Conservation (phyloP, 1,140 invertebrate species). For the Daktulosphaira vitifoliae region DNA sequence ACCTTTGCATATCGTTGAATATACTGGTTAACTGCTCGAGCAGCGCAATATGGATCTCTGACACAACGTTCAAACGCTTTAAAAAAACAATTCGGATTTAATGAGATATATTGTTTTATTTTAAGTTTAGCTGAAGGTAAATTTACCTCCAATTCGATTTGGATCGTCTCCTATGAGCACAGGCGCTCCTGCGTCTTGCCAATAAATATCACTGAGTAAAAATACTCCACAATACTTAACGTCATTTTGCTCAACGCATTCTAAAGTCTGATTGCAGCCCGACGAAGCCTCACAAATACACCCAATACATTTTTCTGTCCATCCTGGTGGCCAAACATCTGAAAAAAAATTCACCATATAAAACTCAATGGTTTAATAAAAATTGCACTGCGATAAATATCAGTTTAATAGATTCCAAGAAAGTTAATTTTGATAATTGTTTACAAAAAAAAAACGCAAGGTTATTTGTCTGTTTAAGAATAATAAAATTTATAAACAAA, state of each 20-base stretch:
- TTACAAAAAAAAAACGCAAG: too few species aligned
- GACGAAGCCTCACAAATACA: conserved; percentile 41
- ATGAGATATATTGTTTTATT: background rate
- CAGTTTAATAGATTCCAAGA: too few species aligned
- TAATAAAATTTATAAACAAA: too few species aligned
- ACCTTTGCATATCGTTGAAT: conserved; percentile 68
- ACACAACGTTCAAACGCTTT: conserved; percentile 49
- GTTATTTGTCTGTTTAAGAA: too few species aligned
- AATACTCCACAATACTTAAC: conserved; percentile 39
- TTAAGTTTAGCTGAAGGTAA: background rate
- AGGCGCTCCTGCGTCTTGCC: conserved; percentile 39
- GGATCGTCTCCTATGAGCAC: conserved; percentile 37
- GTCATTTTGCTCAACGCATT: conserved; percentile 36
- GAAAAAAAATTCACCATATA: background rate
- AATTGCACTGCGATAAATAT: too few species aligned
- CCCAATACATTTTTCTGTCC: conserved; percentile 39
- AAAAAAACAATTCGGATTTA: conserved; percentile 20
- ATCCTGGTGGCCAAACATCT: conserved; percentile 34
- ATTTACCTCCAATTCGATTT: conserved; percentile 36
- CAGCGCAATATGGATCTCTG: conserved; percentile 64
- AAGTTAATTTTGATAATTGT: too few species aligned
- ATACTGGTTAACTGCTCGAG: conserved; percentile 63
- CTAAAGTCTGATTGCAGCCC: conserved; percentile 40
- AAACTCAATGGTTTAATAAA: too few species aligned
- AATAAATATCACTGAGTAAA: conserved; percentile 39